These are phyloP conservation scores for Whitmania pigra DNA, from an alignment of 1,140 invertebrate species.

Conservation along the genomic window DNA sequence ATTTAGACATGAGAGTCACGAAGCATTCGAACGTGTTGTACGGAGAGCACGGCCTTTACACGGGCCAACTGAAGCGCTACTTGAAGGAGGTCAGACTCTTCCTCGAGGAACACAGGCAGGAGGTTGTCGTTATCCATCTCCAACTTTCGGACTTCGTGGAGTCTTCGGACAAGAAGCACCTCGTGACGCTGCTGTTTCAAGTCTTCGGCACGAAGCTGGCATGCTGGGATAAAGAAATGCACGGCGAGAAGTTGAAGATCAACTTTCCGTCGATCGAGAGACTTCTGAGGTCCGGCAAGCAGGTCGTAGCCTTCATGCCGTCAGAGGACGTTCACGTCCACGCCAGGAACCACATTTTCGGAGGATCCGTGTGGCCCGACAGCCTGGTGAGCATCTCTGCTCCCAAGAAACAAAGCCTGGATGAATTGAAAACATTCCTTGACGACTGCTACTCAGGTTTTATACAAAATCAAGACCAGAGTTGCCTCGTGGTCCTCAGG, in stretches of 20 bases:
- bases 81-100: constrained; percentile 23
- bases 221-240: constrained; percentile 1
- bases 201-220: constrained; percentile 24
- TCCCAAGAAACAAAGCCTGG: constrained; percentile 17
- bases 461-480: not conserved
- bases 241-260: not conserved
- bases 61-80: constrained; percentile 20
- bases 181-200: constrained; percentile 25
- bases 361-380: constrained; percentile 23
- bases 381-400: not conserved
- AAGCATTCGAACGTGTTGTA: constrained; percentile 19
- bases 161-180: constrained; percentile 21
- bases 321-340: constrained; percentile 15
- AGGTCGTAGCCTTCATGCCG: constrained; percentile 19
- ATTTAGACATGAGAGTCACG: constrained; percentile 21
- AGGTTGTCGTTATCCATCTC: constrained; percentile 22
- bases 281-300: constrained; percentile 17
- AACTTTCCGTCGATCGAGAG: constrained; percentile 13
- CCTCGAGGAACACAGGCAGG: constrained; percentile 21
- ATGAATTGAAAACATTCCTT: constrained; percentile 18
- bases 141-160: constrained; percentile 14
- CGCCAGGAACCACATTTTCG: constrained; percentile 24
- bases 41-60: constrained; percentile 26
- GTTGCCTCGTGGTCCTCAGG: constrained; percentile 10
- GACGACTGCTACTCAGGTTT: not conserved